Evolutionary conservation across 2,888 invertebrate species (phyloP).

Genomic region (Slavum lentiscoides): DNA sequence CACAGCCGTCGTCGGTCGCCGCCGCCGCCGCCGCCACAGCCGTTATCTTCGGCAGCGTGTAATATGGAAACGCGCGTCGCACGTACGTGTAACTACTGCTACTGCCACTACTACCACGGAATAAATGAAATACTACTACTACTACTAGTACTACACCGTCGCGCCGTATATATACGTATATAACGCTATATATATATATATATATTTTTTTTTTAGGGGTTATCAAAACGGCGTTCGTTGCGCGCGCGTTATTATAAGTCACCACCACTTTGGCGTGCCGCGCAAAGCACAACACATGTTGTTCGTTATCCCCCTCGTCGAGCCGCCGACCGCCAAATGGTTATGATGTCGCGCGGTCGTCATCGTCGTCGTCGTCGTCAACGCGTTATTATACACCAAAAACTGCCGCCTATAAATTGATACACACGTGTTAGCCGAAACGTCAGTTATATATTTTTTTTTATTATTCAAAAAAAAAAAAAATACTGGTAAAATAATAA

Average conservation of each 20-base stretch:
- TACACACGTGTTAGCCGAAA: no score
- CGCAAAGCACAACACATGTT: slow-evolving; percentile 22
- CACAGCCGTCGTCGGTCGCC: not conserved
- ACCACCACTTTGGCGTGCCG: slow-evolving; percentile 7
- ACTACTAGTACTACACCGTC: no score
- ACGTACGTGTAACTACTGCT: no score
- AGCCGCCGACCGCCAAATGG: slow-evolving; percentile 11
- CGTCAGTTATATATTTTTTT: no score
- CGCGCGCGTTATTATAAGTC: not conserved
- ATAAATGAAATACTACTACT: no score
- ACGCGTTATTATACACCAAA: no score
- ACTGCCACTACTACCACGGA: no score
- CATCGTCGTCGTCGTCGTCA: not conserved
- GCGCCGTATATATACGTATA: no score
- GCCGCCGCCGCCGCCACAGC: not conserved
- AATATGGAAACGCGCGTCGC: slow-evolving; percentile 11
- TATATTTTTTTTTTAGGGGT: slow-evolving; percentile 16
- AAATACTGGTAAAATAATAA: no score
- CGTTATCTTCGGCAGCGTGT: slow-evolving; percentile 15
- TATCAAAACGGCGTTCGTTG: slow-evolving; percentile 33
- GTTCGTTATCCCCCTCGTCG: slow-evolving; percentile 40
- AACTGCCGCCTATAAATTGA: no score
- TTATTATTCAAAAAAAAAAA: no score
- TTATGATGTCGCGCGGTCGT: not conserved
- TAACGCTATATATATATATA: no score